phyloP scores from a whole-genome alignment of 2,888 invertebrate genomes.

The Drosophila prolongata region DNA sequence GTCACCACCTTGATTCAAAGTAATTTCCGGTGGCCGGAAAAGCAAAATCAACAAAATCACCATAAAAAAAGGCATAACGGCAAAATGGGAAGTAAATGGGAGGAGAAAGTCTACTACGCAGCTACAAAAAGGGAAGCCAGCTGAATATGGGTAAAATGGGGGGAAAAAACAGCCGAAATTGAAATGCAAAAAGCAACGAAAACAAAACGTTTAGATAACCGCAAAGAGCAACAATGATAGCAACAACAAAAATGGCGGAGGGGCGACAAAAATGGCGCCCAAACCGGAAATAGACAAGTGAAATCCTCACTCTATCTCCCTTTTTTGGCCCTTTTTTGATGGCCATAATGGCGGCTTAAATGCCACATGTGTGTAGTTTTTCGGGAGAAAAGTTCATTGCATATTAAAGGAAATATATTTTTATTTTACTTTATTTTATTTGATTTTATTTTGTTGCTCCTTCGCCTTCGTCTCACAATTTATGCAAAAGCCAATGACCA shows the following conservation, averaged over 20 bases:
- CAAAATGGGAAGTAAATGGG: constrained; percentile 43
- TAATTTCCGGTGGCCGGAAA: constrained; percentile 45
- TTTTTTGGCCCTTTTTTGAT: not conserved
- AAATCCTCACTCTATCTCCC: constrained; percentile 16
- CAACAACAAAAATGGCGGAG: constrained; percentile 15
- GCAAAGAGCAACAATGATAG: constrained; percentile 39
- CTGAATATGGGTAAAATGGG: constrained; percentile 9
- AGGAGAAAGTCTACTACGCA: constrained; percentile 9
- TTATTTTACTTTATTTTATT: constrained; percentile 49
- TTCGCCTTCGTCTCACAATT: constrained; percentile 47
- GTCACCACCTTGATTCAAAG: constrained; percentile 10
- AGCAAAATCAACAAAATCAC: constrained; percentile 74
- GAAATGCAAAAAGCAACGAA: constrained; percentile 66
- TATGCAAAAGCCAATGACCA: constrained; percentile 64
- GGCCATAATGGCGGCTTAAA: constrained; percentile 61
- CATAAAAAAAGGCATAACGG: constrained; percentile 66
- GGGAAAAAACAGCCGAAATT: constrained; percentile 43
- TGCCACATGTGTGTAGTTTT: constrained; percentile 52
- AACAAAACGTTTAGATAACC: constrained; percentile 72
- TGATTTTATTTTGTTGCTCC: constrained; percentile 52
- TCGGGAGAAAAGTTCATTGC: constrained; percentile 59
- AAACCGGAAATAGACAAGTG: constrained; percentile 71
- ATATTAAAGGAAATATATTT: constrained; percentile 67
- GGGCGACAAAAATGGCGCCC: constrained; percentile 56
- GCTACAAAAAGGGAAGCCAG: constrained; percentile 31